Evolutionary conservation across 2,113 vertebrate species (phyloP), one percentile per base, ranked within the genome.

Genomic region (Pachycephala philippinensis): DNA sequence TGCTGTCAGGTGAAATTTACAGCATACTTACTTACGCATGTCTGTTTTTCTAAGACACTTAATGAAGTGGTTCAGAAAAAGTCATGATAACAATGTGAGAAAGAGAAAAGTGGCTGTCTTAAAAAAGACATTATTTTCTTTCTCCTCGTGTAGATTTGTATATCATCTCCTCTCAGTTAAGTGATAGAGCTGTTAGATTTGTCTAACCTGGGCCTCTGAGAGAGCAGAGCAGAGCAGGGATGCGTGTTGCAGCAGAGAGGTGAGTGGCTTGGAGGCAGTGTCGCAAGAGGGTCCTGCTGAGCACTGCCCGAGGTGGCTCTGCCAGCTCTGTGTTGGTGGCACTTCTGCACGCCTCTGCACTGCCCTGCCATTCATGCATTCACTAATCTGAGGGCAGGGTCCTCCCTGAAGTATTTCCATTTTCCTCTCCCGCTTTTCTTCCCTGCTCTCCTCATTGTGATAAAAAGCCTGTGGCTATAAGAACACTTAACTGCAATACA

Each of bases 391-490:
- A 64, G 77, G 17, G 37, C 33, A 91, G 57, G 28, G 35, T 50
- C 42, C 44, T 80, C 53, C 47, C 45, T n/a, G 49, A 86, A 37
- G 33, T 60, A 13, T 65, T 95, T 94, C 70, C 64, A 42, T 95
- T 94, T 70, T 69, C 86, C 79, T 70, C 31, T 44, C 61, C 57
- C 33, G 16, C 60, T 66, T 68, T 83, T 53, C 30, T 79, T 76
- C 35, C 33, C 52, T 70, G 33, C 37, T 64, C 26, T 95, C 80
- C 63, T 91, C 95, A 74, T 75, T 96, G 91, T 81, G 86, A 96
- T 85, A 84, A 92, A 96, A 94, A 95, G 54, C 74, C 87, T 40
- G 70, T 88, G 74, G 75, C 93, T 92, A 96, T 96, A 88, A 97
- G 87, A 95, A 93, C 66, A 79, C 84, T 97, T 93, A 95, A 87